Evolutionary conservation across 2,888 invertebrate genomes (phyloP), one percentile per base, ranked within the genome.

Genomic region (Nomada lathburiana): DNA sequence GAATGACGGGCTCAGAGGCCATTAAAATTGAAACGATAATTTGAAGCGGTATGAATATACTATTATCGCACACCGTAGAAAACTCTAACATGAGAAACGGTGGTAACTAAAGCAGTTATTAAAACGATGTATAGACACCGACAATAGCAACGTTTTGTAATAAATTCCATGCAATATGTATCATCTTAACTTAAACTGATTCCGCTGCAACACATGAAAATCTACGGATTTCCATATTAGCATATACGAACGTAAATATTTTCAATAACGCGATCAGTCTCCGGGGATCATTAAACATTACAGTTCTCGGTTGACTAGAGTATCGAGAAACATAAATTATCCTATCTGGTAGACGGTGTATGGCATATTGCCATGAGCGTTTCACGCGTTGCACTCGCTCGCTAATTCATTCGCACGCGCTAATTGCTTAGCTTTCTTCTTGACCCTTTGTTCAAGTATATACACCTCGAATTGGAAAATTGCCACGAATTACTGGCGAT

Each of bases 351-450:
- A 23, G 64, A 50, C 11, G 29, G 36, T 26, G 20, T 64, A 55
- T 42, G 59, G 64, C 59, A 62, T 52, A 47, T 70, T 36, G 44
- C 52, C 57, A 50, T 18, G 50, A 68, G 26, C 57, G 52, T 57
- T 77, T 80, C 78, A 67, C 71, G 60, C 67, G 50, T 59, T 50
- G 42, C 74, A 65, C 73, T 79, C 47, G 68, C 60, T 50, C 70
- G 83, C 78, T 84, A 83, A 88, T 88, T 76, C 74, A 74, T 83
- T 88, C 84, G 78, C 83, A 84, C 86, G 81, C 84, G 84, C 84
- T 88, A 88, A 88, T 88, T 88, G 82, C 72, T 83, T 62, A 50
- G 62, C 79, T 80, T 80, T 80, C 79, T 80, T 80, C 71, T 55
- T 71, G 26, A 67, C 53, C 59, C 47, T 68, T 67, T 62, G 50